Evolutionary conservation across 2,113 vertebrate species (phyloP).

Genomic region (Hemibagrus wyckioides): DNA sequence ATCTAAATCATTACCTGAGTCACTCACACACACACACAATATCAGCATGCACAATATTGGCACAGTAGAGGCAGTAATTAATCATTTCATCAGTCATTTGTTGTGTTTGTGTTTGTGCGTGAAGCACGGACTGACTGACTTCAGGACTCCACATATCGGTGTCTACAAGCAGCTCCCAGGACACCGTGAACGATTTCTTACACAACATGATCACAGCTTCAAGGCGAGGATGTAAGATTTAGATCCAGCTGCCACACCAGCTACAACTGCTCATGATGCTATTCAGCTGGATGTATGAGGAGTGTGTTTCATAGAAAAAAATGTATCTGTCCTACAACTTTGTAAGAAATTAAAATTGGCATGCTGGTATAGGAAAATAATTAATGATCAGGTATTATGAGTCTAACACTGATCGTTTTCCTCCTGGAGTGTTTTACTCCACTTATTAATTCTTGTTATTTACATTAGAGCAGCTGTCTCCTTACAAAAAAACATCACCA

Average conservation of each 20-base stretch:
- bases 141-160: slow-evolving; percentile 22
- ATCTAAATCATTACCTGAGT: not conserved
- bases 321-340: not conserved
- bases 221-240: slow-evolving; percentile 20
- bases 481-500: too few relatives aligned
- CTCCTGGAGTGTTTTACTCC: not conserved
- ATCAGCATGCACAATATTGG: not conserved
- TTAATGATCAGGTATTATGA: not conserved
- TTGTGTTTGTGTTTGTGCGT: too few relatives aligned
- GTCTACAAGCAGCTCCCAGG: slow-evolving; percentile 19
- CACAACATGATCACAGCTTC: slow-evolving; percentile 36
- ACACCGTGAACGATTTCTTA: slow-evolving; percentile 24
- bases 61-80: not conserved
- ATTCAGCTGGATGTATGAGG: slow-evolving; percentile 26
- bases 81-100: slow-evolving; percentile 12
- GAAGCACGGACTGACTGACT: slow-evolving; percentile 37
- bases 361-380: not conserved
- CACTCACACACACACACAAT: not conserved
- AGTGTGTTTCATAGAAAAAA: not conserved
- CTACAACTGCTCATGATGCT: slow-evolving; percentile 17
- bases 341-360: not conserved
- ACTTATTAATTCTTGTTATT: not conserved
- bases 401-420: not conserved
- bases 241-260: slow-evolving; percentile 2
- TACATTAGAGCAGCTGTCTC: not conserved